phyloP scores from a whole-genome alignment of 2,113 vertebrate genomes.

The Otus sunia region DNA sequence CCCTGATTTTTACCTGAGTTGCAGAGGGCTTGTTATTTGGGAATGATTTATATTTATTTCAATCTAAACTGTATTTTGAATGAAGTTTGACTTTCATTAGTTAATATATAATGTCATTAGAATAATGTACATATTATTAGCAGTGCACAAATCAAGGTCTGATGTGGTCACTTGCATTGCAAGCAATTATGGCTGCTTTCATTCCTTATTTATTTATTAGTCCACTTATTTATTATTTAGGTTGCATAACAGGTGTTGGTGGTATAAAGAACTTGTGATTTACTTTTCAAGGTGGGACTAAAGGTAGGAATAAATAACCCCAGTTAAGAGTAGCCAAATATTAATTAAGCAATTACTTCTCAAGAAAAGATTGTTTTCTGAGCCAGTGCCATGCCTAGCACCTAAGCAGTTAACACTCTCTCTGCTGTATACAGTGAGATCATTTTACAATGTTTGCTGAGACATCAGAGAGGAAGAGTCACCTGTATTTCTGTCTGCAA shows the following conservation, averaged over 20 bases:
- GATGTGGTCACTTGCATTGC: neutral
- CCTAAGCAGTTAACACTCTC: neutral
- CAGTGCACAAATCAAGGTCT: neutral
- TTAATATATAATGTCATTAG: neutral
- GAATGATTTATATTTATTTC: neutral
- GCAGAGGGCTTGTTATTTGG: neutral
- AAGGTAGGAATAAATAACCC: neutral
- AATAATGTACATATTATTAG: neutral
- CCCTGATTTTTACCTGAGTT: neutral
- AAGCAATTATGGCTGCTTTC: neutral
- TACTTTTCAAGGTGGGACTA: neutral
- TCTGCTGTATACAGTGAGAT: neutral
- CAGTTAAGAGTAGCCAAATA: neutral
- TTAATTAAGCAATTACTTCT: neutral
- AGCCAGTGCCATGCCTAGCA: neutral
- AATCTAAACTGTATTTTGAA: neutral
- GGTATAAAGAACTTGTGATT: neutral
- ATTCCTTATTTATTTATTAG: neutral
- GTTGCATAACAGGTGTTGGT: neutral
- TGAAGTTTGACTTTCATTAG: neutral
- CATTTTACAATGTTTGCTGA: neutral
- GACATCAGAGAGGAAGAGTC: neutral
- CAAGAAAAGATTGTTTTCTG: neutral
- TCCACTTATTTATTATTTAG: neutral
- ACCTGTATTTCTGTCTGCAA: slow-evolving; percentile 1